A percentile compares a stretch with the other conserved stretches of the same genome.
Conservation (phyloP, 2,888 invertebrate species). For the Norana najaformis region DNA sequence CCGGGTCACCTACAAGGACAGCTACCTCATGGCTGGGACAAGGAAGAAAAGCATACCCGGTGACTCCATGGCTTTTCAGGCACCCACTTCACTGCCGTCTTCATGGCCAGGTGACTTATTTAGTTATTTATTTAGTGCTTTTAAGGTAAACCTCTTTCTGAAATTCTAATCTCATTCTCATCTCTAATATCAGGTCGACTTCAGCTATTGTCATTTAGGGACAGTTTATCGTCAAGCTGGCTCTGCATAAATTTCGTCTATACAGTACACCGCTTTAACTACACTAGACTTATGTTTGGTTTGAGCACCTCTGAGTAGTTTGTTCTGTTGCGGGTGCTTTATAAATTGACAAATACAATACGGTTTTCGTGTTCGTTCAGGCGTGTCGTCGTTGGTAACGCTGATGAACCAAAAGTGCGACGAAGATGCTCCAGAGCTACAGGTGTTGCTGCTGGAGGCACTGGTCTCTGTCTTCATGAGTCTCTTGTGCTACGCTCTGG, state of each 20-base stretch:
- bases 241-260: no score
- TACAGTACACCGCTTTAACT: no score
- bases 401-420: constrained; percentile 90
- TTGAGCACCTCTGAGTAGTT: no score
- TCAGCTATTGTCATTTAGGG: no score
- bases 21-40: constrained; percentile 72
- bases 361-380: constrained; percentile 61
- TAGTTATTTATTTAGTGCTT: no score
- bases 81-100: constrained; percentile 55
- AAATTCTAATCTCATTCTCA: no score
- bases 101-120: constrained; percentile 59
- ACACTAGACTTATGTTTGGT: no score
- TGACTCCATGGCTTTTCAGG: constrained; percentile 55
- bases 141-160: no score
- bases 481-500: constrained; percentile 86
- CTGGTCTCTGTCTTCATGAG: constrained; percentile 91
- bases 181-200: no score
- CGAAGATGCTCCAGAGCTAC: constrained; percentile 87
- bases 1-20: constrained; percentile 64
- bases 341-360: not conserved
- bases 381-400: constrained; percentile 88
- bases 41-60: constrained; percentile 73
- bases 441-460: constrained; percentile 87
- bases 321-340: not conserved
- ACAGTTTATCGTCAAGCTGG: no score